Evolutionary conservation across 2,113 vertebrate species (phyloP), one percentile per base, ranked within the genome.

Genomic region (Oophaga pumilio): DNA sequence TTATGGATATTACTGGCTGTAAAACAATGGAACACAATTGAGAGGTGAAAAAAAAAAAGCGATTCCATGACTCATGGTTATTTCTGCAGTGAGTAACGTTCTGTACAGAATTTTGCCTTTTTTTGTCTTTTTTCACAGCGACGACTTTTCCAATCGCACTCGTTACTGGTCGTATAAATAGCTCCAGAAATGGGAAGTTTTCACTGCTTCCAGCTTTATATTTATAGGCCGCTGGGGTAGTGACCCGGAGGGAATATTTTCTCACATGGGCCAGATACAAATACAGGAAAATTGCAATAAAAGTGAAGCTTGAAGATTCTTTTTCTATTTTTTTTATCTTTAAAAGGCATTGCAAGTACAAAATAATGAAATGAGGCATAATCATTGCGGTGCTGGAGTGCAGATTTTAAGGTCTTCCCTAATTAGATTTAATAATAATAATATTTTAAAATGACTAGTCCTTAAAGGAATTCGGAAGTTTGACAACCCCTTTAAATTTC

Each of bases 141-240:
- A 22, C 43, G 66, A 59, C 52, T 80, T 69, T 68, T 83, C 62
- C 81, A 68, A 62, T 53, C 8, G 20, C 53, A 9, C 20, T 18
- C 26, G 81, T 83, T 53, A 69, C 62, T 68, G 62, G 26, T 18
- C 6, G 66, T 69, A 84, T 20, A 74, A 73, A 84, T 84, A 84
- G 82, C 82, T 73, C 10, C 59, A 82, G 26, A 84, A 84, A 74
- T 73, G 18, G 82, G 82, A 84, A 71, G 68, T 74, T 33, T 84
- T 73, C 73, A 84, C 68, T 52, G 59, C 82, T 84, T 59, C 82
- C 82, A 84, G 52, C 43, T 33, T 52, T 71, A 24, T 84, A 73
- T 84, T 69, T 56, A 28, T 84, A 53, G 82, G 9, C 22, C 68
- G 5, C n/a, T 8, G 2, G 66, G 24, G n/a, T 56, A 7, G 64